Conservation (phyloP, 2,113 vertebrate species). For the Elanoides forficatus region DNA sequence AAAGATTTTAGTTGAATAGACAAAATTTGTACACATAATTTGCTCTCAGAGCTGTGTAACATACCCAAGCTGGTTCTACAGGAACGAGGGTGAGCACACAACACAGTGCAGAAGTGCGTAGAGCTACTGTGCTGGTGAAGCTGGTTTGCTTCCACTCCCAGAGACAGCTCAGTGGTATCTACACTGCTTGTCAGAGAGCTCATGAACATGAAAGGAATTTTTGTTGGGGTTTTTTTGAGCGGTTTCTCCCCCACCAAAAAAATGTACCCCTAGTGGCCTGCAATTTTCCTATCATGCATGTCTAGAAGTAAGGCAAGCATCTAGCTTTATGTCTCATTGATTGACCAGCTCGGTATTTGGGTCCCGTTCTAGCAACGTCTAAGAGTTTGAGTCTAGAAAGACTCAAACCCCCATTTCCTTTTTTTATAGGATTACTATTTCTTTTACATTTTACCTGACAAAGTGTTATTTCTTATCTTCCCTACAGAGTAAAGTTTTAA, state of each 20-base stretch:
- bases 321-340: not conserved
- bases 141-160: not conserved
- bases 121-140: not conserved
- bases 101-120: not conserved
- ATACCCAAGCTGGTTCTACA: not conserved
- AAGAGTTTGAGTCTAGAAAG: not conserved
- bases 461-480: not conserved
- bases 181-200: not conserved
- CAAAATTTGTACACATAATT: not conserved
- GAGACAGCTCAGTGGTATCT: not conserved
- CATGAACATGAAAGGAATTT: not conserved
- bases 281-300: not conserved
- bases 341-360: not conserved
- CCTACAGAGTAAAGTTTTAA: not conserved
- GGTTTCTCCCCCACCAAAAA: accelerated
- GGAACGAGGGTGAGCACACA: not conserved
- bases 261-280: not conserved
- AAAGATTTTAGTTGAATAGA: not conserved
- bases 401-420: not conserved
- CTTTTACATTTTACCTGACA: not conserved
- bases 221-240: accelerated
- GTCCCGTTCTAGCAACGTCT: not conserved
- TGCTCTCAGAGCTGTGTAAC: not conserved
- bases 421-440: not conserved
- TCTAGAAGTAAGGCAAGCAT: not conserved